These are phyloP conservation scores for Chloroclysta siterata DNA, from an alignment of 2,888 invertebrate species.

Conservation along the genomic window DNA sequence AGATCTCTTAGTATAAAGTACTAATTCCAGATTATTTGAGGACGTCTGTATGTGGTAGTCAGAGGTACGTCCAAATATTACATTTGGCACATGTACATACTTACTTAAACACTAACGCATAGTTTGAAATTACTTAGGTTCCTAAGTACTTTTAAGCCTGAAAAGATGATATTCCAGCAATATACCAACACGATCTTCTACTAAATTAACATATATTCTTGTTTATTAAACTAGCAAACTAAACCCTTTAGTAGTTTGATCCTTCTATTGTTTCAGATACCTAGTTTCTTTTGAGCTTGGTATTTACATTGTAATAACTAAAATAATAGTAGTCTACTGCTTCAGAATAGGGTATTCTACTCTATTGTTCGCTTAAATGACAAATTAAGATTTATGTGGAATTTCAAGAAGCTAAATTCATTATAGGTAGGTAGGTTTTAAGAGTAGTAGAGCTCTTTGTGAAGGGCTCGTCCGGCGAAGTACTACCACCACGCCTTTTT, in stretches of 20 bases:
- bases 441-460: too few relatives aligned
- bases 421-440: not conserved
- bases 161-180: not conserved
- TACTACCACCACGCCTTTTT: too few relatives aligned
- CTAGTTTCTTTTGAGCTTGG: slow-evolving; percentile 8
- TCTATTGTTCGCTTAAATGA: slow-evolving; percentile 19
- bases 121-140: too few relatives aligned
- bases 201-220: slow-evolving; percentile 20
- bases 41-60: too few relatives aligned
- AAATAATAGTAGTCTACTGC: slow-evolving; percentile 15
- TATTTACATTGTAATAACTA: slow-evolving; percentile 27
- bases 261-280: slow-evolving; percentile 24
- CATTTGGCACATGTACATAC: too few relatives aligned
- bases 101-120: too few relatives aligned
- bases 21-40: too few relatives aligned
- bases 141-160: not conserved
- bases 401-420: slow-evolving; percentile 8
- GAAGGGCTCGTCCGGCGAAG: too few relatives aligned
- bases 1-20: too few relatives aligned
- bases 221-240: slow-evolving; percentile 12
- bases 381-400: slow-evolving; percentile 13
- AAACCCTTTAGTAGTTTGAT: slow-evolving; percentile 20
- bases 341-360: slow-evolving; percentile 18
- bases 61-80: too few relatives aligned
- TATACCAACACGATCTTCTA: slow-evolving; percentile 11